A percentile compares a stretch with the other conserved stretches of the same genome.
Conservation (phyloP, 2,113 vertebrate genomes). For the Pithys albifrons region DNA sequence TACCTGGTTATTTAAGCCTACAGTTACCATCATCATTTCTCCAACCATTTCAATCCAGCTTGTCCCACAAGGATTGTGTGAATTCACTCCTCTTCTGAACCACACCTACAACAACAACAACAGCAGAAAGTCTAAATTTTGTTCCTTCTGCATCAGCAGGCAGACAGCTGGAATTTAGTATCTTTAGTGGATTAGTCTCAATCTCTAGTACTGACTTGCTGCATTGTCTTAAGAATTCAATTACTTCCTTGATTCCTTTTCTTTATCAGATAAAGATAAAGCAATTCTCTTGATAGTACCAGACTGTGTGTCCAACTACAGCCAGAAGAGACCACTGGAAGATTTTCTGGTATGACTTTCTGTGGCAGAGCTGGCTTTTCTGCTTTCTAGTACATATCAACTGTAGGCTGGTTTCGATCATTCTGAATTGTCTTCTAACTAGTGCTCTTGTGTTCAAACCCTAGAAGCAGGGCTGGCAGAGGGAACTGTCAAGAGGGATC, state of each 20-base stretch:
- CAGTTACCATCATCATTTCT: conserved; percentile 92
- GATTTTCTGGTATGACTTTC: not conserved
- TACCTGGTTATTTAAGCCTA: conserved; percentile 95
- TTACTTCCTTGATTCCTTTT: not conserved
- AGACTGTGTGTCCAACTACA: not conserved
- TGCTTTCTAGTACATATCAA: not conserved
- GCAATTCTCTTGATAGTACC: not conserved
- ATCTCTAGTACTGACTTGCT: not conserved
- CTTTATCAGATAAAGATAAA: not conserved
- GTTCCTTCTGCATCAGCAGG: not conserved
- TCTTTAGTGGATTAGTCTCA: not conserved
- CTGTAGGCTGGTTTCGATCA: not conserved
- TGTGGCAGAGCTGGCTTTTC: not conserved
- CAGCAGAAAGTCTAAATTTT: not conserved
- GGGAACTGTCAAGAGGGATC: not conserved
- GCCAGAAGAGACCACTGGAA: not conserved
- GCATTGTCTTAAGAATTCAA: not conserved
- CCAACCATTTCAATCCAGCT: conserved; percentile 98
- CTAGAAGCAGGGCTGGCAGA: not conserved
- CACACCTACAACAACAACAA: conserved; percentile 83
- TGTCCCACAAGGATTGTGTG: conserved; percentile 93
- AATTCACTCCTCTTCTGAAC: conserved; percentile 95
- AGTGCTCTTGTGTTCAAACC: not conserved
- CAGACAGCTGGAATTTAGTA: not conserved
- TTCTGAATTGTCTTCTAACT: not conserved